Evolutionary conservation across 2,888 invertebrate genomes (phyloP).

Genomic region (Trichopoda pennipes): DNA sequence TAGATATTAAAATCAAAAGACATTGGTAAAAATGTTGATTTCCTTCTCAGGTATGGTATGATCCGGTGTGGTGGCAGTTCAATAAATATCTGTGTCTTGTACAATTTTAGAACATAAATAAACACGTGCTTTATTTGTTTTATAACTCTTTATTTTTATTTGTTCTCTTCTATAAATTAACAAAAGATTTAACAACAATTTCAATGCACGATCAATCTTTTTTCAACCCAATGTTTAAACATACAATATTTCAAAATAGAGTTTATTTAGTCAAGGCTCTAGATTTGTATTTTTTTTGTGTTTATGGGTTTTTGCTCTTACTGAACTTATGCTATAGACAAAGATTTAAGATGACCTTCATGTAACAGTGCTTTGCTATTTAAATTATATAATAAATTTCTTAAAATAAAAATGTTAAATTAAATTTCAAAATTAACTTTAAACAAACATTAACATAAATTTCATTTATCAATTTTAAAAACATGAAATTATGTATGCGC

Average conservation of each 20-base stretch:
- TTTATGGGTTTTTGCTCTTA: neutral
- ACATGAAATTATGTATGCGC: no score
- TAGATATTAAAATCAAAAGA: slow-evolving; percentile 55
- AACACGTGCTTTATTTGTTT: slow-evolving; percentile 67
- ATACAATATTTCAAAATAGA: slow-evolving; percentile 61
- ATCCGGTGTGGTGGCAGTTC: slow-evolving; percentile 49
- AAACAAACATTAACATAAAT: no score
- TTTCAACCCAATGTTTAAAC: slow-evolving; percentile 55
- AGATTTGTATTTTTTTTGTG: neutral
- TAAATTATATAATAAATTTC: slow-evolving; percentile 17
- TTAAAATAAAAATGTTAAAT: no score
- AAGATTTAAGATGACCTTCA: slow-evolving; percentile 48
- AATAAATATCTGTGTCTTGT: slow-evolving; percentile 65
- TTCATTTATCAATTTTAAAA: no score
- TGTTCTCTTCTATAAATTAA: slow-evolving; percentile 54
- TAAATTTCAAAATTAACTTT: no score
- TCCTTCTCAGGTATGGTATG: slow-evolving; percentile 68
- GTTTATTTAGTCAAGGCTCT: slow-evolving; percentile 57
- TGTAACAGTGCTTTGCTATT: slow-evolving; percentile 38
- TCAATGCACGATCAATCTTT: slow-evolving; percentile 65
- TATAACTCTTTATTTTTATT: slow-evolving; percentile 46
- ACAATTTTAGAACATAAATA: slow-evolving; percentile 64
- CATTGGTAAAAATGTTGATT: slow-evolving; percentile 70
- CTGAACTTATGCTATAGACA: slow-evolving; percentile 18
- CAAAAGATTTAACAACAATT: slow-evolving; percentile 61